Conservation (phyloP, 1,140 invertebrate species). For the Lepeophtheirus salmonis region DNA sequence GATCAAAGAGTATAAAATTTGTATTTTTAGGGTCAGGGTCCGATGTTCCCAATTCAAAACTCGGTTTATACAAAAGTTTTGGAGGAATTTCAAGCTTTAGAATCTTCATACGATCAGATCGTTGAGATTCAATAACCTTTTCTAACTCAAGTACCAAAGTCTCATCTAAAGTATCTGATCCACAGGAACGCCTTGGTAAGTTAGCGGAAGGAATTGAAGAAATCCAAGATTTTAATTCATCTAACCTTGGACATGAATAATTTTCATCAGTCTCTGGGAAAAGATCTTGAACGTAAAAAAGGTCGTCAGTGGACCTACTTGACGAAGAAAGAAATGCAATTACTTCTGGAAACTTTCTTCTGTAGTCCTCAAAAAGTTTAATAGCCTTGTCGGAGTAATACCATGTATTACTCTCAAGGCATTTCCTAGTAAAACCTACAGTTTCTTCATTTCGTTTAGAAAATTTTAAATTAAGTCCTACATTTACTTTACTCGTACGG, state of each 20-base stretch:
- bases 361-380: slow-evolving; percentile 46
- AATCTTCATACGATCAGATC: slow-evolving; percentile 35
- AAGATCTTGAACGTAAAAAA: slow-evolving; percentile 43
- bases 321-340: slow-evolving; percentile 35
- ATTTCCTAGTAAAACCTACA: slow-evolving; percentile 56
- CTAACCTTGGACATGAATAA: slow-evolving; percentile 27
- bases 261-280: slow-evolving; percentile 30
- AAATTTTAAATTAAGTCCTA: slow-evolving; percentile 80
- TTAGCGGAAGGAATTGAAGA: slow-evolving; percentile 41
- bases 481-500: slow-evolving; percentile 44
- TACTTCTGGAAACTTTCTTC: slow-evolving; percentile 47
- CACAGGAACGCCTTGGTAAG: slow-evolving; percentile 40
- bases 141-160: slow-evolving; percentile 44
- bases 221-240: slow-evolving; percentile 45
- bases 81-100: slow-evolving; percentile 46
- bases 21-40: slow-evolving; percentile 42
- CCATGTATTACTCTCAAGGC: slow-evolving; percentile 43
- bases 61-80: slow-evolving; percentile 44
- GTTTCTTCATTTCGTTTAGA: slow-evolving; percentile 55
- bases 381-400: slow-evolving; percentile 56
- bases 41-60: slow-evolving; percentile 33
- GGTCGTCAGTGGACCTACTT: slow-evolving; percentile 29
- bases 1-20: slow-evolving; percentile 50
- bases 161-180: slow-evolving; percentile 41
- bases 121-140: slow-evolving; percentile 41